Percentiles rank a stretch among this genome's conserved stretches.
These are phyloP conservation scores for Lates calcarifer DNA, from an alignment of 2,113 vertebrate genomes.

Conservation along the genomic window DNA sequence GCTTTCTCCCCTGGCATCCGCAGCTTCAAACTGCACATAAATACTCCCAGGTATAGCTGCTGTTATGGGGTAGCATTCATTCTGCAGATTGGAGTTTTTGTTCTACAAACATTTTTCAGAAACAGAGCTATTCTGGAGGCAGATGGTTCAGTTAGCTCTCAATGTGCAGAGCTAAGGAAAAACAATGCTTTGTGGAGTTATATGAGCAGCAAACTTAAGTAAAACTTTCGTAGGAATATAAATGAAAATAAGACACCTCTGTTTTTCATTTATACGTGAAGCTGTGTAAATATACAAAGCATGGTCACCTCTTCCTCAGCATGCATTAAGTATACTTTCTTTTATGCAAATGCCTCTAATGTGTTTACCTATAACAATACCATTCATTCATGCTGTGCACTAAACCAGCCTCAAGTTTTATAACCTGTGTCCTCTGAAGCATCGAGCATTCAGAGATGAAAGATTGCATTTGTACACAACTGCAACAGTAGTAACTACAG, in stretches of 20 bases:
- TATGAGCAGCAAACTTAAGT: slow-evolving; percentile 25
- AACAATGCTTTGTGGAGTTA: slow-evolving; percentile 3
- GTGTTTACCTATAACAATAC: slow-evolving; percentile 1
- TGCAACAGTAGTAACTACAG: no score
- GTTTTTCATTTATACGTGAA: neutral
- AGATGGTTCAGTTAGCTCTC: slow-evolving; percentile 43
- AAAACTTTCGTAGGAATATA: slow-evolving; percentile 12
- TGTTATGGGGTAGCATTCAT: slow-evolving; percentile 45
- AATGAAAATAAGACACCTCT: slow-evolving; percentile 8
- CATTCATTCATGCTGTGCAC: neutral
- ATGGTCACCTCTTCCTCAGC: neutral
- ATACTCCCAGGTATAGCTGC: slow-evolving; percentile 38
- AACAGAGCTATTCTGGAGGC: slow-evolving; percentile 40
- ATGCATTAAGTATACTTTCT: neutral
- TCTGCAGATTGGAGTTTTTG: slow-evolving; percentile 69
- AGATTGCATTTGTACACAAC: no score
- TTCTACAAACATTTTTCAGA: slow-evolving; percentile 61
- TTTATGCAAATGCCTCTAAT: neutral
- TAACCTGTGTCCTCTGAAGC: neutral
- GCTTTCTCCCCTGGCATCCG: slow-evolving; percentile 38
- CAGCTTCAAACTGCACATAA: slow-evolving; percentile 50
- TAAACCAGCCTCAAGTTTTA: neutral
- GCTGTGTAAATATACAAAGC: neutral
- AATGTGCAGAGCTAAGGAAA: slow-evolving; percentile 23
- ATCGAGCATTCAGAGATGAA: neutral